Evolutionary conservation across 1,140 invertebrate genomes (phyloP).

Genomic region (Drosophila novamexicana): DNA sequence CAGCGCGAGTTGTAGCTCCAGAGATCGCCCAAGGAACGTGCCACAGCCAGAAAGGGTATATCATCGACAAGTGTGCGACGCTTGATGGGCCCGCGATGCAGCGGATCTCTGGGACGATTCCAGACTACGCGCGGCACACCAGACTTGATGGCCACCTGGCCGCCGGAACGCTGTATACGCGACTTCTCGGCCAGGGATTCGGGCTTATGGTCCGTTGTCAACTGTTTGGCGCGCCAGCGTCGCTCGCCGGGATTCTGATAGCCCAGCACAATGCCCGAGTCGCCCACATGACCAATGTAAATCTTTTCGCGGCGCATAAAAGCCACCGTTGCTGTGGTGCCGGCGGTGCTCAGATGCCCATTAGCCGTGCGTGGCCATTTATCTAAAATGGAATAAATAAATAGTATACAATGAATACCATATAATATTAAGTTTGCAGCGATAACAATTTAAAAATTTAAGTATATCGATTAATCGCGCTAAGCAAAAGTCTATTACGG

Average conservation of each 20-base stretch:
- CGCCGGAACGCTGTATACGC: conserved; percentile 94
- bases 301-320: conserved; percentile 97
- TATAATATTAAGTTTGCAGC: neutral
- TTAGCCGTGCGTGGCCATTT: conserved; percentile 97
- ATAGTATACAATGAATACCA: neutral
- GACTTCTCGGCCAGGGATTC: conserved; percentile 94
- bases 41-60: conserved; percentile 98
- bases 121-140: conserved; percentile 98
- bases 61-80: conserved; percentile 95
- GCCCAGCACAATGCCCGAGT: conserved; percentile 97
- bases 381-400: conserved; percentile 85
- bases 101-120: conserved; percentile 93
- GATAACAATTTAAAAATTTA: neutral
- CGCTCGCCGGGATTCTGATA: conserved; percentile 89
- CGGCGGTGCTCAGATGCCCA: conserved; percentile 97
- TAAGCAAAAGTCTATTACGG: neutral
- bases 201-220: conserved; percentile 98
- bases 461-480: neutral
- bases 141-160: conserved; percentile 94
- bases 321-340: conserved; percentile 97
- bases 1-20: conserved; percentile 97
- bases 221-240: conserved; percentile 91
- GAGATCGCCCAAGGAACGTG: conserved; percentile 96
- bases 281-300: conserved; percentile 98
- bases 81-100: conserved; percentile 90